Conservation (phyloP, 2,888 invertebrate species). For the Meiosimyza decipiens region DNA sequence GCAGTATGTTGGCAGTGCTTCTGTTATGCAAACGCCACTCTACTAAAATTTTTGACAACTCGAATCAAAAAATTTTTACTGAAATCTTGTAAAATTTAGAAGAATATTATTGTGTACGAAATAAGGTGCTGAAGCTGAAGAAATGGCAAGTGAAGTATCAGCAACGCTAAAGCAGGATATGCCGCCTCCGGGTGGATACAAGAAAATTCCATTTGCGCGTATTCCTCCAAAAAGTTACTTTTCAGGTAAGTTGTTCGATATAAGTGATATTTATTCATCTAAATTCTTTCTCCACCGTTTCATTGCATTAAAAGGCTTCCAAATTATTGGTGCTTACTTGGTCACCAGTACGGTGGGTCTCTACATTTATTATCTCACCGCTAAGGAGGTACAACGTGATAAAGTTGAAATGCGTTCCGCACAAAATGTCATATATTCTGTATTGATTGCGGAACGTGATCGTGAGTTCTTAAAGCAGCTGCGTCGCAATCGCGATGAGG, state of each 20-base stretch:
- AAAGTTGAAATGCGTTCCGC: slow-evolving; percentile 82
- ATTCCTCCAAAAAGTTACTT: slow-evolving; percentile 79
- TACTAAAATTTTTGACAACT: slow-evolving; percentile 46
- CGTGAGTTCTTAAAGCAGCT: slow-evolving; percentile 84
- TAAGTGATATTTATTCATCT: neutral
- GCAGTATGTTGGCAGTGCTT: slow-evolving; percentile 47
- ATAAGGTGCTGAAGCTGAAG: neutral
- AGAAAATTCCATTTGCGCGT: slow-evolving; percentile 77
- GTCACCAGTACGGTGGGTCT: slow-evolving; percentile 71
- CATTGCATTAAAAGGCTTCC: slow-evolving; percentile 68
- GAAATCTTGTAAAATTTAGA: neutral
- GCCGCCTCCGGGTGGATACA: slow-evolving; percentile 93
- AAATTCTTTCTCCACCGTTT: neutral
- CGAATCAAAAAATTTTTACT: slow-evolving; percentile 4
- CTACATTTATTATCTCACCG: slow-evolving; percentile 72
- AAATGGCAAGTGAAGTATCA: slow-evolving; percentile 46
- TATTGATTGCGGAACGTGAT: slow-evolving; percentile 86
- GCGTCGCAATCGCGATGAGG: slow-evolving; percentile 83
- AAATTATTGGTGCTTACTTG: slow-evolving; percentile 73
- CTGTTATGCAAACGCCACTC: slow-evolving; percentile 57
- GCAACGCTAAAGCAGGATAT: slow-evolving; percentile 80
- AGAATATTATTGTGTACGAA: neutral
- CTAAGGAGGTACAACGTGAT: slow-evolving; percentile 69
- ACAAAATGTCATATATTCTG: slow-evolving; percentile 79
- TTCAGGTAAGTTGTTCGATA: slow-evolving; percentile 70